Base-by-base conservation (phyloP, 2,797 vertebrate species). In the Pitangus sulphuratus region DNA sequence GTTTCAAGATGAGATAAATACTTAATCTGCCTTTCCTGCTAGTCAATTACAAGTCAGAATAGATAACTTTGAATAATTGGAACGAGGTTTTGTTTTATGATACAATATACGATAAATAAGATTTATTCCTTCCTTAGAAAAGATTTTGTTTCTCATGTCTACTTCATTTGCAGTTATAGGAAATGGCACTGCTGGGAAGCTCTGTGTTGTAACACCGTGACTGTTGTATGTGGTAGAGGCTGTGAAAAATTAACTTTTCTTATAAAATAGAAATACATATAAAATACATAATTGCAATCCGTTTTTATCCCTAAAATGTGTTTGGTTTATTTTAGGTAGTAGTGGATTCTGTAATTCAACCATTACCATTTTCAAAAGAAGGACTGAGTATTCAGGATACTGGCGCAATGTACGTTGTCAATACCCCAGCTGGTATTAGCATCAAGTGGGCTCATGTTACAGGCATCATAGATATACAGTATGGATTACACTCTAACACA, bases 381-480 rank as follows among this genome's bases (percentile, higher is more conserved):
- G 98, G 98, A 24, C 97, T 99, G 79, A 98, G 97, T 54, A 97
- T 99, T 95, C 99, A 99, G 91, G 99, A 99, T 94, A 99, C 99
- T 28, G 99, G 99, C 65, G 98, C 98, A 74, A 99, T 99, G 99
- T 99, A 99, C 57, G 97, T 99, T 42, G 97, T 99, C 93, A 98
- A 98, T 48, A 99, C 99, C 35, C 99, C 99, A 53, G 98, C 98
- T 39, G 99, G 99, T 25, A 97, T 99, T 62, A 98, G 97, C 93
- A 98, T 99, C 93, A 99, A 99, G 93, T 99, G 99, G 99, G 98
- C 99, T 97, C 99, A 99, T 84, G 97, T 99, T 96, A 99, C 99
- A 9, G 99, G 99, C 69, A 99, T 99, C 96, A 98, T 99, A 97
- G 99, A 99, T 39, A 98, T 99, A 94, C 99, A 99, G 93, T 99